Percentiles rank a stretch among this genome's conserved stretches.
These are phyloP conservation scores for Mesembrinibis cayennensis DNA, from an alignment of 2,113 vertebrate genomes.

Conservation along the genomic window DNA sequence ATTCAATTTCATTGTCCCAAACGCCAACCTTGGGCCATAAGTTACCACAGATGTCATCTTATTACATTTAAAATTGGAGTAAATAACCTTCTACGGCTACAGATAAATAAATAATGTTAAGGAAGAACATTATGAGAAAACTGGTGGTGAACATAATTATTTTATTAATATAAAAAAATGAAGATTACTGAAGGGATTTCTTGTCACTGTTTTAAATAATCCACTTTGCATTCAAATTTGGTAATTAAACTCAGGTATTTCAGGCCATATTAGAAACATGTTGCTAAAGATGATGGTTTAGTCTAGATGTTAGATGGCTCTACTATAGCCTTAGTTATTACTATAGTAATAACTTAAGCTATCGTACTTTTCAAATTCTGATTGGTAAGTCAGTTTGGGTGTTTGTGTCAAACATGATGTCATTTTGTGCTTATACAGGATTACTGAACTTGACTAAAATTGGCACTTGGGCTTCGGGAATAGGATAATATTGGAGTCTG, in stretches of 20 bases:
- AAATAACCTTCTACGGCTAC: background rate
- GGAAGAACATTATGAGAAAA: background rate
- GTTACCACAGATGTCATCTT: background rate
- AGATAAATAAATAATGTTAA: background rate
- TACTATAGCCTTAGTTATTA: background rate
- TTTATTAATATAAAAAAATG: background rate
- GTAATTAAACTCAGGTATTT: background rate
- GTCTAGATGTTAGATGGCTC: background rate
- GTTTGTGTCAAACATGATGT: slow-evolving; percentile 42
- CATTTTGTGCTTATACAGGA: slow-evolving; percentile 42
- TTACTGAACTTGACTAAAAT: slow-evolving; percentile 42
- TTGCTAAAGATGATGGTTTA: background rate
- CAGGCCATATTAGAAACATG: background rate
- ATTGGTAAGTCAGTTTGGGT: slow-evolving; percentile 3
- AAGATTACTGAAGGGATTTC: background rate
- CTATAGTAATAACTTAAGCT: slow-evolving; percentile 26
- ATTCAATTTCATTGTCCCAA: background rate
- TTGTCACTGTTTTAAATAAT: background rate
- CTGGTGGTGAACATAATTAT: background rate
- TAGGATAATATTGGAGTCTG: slow-evolving; percentile 8
- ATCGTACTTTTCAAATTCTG: background rate
- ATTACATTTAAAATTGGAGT: background rate
- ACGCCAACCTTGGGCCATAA: background rate
- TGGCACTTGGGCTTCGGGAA: background rate
- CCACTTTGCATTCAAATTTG: background rate